Conservation (phyloP, 2,113 vertebrate species). For the Rhynchopsitta pachyrhyncha region DNA sequence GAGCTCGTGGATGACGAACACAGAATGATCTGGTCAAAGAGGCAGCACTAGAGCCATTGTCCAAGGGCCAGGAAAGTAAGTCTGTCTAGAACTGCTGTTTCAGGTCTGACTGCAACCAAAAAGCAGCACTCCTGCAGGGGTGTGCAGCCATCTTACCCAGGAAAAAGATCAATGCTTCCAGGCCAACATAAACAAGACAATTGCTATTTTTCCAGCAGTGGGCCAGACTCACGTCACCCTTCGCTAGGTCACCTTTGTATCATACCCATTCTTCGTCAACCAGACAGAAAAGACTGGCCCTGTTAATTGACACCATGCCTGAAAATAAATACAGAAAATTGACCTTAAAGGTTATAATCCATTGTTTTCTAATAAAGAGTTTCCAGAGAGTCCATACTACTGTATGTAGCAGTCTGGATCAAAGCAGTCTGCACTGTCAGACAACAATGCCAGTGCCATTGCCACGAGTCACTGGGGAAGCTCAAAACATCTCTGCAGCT, state of each 20-base stretch:
- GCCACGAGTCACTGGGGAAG: neutral
- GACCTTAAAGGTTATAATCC: neutral
- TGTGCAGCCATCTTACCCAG: neutral
- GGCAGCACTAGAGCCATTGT: accelerated
- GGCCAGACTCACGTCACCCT: neutral
- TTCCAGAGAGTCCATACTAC: neutral
- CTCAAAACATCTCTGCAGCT: neutral
- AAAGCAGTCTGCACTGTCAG: neutral
- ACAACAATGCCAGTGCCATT: neutral
- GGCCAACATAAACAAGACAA: neutral
- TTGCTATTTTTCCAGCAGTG: neutral
- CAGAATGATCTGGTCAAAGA: neutral
- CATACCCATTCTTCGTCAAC: neutral
- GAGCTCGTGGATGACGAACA: neutral
- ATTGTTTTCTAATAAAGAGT: neutral
- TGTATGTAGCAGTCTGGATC: neutral
- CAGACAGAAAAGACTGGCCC: neutral
- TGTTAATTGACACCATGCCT: accelerated
- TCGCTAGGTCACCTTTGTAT: neutral
- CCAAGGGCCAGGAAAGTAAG: neutral
- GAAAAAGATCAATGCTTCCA: neutral
- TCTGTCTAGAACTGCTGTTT: neutral
- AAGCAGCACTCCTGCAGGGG: neutral
- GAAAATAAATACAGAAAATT: neutral
- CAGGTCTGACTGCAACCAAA: neutral